These are phyloP conservation scores for Polylopha cassiicola DNA, from an alignment of 2,888 invertebrate species.

Conservation along the genomic window DNA sequence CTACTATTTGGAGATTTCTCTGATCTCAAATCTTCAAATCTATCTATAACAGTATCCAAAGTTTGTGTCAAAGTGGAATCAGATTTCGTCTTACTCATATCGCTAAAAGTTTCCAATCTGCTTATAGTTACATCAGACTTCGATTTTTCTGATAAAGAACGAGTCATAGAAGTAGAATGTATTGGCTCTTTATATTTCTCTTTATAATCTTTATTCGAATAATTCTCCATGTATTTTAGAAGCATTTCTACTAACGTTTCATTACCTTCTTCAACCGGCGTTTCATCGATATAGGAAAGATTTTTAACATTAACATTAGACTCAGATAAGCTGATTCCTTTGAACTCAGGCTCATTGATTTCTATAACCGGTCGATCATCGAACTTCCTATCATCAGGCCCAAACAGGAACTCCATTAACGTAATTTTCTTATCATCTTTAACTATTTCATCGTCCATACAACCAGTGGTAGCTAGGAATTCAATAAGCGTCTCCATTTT, in stretches of 20 bases:
- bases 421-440: constrained; percentile 67
- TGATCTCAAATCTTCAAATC: constrained; percentile 38
- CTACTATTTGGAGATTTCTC: constrained; percentile 44
- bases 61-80: constrained; percentile 68
- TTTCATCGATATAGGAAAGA: constrained; percentile 65
- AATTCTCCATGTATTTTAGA: constrained; percentile 68
- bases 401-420: constrained; percentile 69
- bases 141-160: constrained; percentile 64
- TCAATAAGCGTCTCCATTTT: constrained; percentile 73
- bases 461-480: constrained; percentile 64
- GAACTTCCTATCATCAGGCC: constrained; percentile 49
- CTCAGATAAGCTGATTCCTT: constrained; percentile 54
- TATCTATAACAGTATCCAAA: constrained; percentile 67
- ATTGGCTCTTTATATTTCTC: constrained; percentile 42
- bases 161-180: constrained; percentile 53
- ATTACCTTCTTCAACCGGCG: constrained; percentile 59
- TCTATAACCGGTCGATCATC: constrained; percentile 51
- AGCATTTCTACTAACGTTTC: constrained; percentile 67
- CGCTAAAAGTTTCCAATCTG: constrained; percentile 62
- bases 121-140: constrained; percentile 70
- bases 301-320: constrained; percentile 59
- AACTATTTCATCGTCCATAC: constrained; percentile 54
- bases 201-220: constrained; percentile 35
- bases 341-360: constrained; percentile 41
- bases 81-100: constrained; percentile 69